A percentile compares a stretch with the other conserved stretches of the same genome.
phyloP scores from a whole-genome alignment of 2,888 invertebrate genomes.

The Catocala nupta region DNA sequence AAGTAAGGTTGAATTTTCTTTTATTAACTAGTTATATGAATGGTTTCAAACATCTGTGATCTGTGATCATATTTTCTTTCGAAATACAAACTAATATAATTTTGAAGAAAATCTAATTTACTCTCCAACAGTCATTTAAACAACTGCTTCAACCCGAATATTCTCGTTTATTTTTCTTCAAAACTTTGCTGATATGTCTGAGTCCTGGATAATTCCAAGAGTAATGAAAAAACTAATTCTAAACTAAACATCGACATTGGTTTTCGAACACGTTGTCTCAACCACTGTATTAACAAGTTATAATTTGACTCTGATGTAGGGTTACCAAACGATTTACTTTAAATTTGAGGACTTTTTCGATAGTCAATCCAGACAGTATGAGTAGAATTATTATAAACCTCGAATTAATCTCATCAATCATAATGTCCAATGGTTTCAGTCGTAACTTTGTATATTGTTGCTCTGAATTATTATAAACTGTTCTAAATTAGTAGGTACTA shows the following conservation, averaged over 20 bases:
- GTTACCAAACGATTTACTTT: constrained; percentile 16
- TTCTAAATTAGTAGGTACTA: too few relatives aligned
- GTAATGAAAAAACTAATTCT: constrained; percentile 52
- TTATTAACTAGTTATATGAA: too few relatives aligned
- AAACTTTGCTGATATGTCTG: constrained; percentile 35
- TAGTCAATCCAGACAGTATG: too few relatives aligned
- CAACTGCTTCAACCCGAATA: constrained; percentile 29
- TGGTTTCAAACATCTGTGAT: too few relatives aligned
- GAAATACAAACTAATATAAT: neutral
- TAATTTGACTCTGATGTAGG: constrained; percentile 47
- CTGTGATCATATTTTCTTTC: too few relatives aligned
- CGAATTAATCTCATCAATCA: too few relatives aligned
- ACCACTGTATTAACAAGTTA: constrained; percentile 49
- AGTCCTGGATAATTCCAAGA: constrained; percentile 25
- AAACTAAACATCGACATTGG: constrained; percentile 42
- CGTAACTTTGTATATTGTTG: too few relatives aligned
- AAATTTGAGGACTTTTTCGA: neutral
- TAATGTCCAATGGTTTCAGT: too few relatives aligned
- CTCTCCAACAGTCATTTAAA: constrained; percentile 25
- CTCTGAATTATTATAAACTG: too few relatives aligned
- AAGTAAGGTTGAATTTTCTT: too few relatives aligned
- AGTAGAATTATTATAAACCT: too few relatives aligned
- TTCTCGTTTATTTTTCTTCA: constrained; percentile 35
- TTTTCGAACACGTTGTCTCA: constrained; percentile 43
- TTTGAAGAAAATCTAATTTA: too few relatives aligned